Conservation (phyloP, 2,888 invertebrate species). For the Microctonus brassicae region DNA sequence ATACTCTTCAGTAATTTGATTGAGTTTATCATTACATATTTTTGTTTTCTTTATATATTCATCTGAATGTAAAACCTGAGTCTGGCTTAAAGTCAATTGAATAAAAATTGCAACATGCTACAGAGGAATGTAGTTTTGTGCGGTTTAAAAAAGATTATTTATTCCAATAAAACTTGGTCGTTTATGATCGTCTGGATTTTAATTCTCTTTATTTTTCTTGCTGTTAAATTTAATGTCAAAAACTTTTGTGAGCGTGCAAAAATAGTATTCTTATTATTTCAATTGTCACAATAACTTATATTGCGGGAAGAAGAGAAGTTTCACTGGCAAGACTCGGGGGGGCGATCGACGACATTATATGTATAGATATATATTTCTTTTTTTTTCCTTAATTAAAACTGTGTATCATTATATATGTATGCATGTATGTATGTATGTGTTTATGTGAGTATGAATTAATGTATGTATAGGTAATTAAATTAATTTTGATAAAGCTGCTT, state of each 20-base stretch:
- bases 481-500: not conserved
- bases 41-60: constrained; percentile 9
- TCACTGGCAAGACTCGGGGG: constrained; percentile 36
- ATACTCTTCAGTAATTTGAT: constrained; percentile 12
- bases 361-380: not conserved
- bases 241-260: constrained; percentile 29
- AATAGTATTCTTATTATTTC: constrained; percentile 28
- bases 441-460: too few relatives aligned
- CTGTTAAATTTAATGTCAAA: not conserved
- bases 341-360: constrained; percentile 20
- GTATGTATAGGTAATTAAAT: not conserved
- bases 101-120: constrained; percentile 18
- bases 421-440: too few relatives aligned
- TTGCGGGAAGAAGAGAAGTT: constrained; percentile 31
- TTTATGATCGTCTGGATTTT: constrained; percentile 23
- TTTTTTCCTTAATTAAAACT: not conserved
- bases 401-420: not conserved
- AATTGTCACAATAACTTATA: constrained; percentile 10
- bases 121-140: constrained; percentile 32
- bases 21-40: constrained; percentile 24
- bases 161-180: constrained; percentile 24
- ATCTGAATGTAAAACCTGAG: constrained; percentile 28
- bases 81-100: constrained; percentile 7
- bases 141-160: constrained; percentile 16
- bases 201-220: not conserved